Evolutionary conservation across 2,888 invertebrate genomes (phyloP).

Genomic region (Diarsia dahlii): DNA sequence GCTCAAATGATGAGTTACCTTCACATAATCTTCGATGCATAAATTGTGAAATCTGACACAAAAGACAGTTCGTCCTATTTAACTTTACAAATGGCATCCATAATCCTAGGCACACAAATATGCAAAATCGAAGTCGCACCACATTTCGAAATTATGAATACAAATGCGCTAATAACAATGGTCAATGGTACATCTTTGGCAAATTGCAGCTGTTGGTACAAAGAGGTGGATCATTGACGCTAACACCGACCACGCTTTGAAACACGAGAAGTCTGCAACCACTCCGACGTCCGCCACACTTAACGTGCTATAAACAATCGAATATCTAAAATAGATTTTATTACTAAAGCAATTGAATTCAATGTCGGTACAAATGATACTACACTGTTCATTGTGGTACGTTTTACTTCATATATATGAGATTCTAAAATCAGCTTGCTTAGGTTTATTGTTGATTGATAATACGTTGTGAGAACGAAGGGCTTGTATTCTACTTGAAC

Average conservation of each 20-base stretch:
- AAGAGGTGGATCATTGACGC: slow-evolving; percentile 80
- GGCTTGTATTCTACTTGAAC: slow-evolving; percentile 68
- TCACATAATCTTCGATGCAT: slow-evolving; percentile 10
- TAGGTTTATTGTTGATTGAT: slow-evolving; percentile 74
- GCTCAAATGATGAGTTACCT: slow-evolving; percentile 7
- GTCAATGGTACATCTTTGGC: slow-evolving; percentile 58
- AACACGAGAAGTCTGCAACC: slow-evolving; percentile 84
- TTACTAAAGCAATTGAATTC: slow-evolving; percentile 85
- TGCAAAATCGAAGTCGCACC: slow-evolving; percentile 53
- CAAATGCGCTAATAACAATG: slow-evolving; percentile 63
- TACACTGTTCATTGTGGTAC: slow-evolving; percentile 78
- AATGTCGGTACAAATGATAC: slow-evolving; percentile 81
- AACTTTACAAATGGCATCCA: slow-evolving; percentile 41
- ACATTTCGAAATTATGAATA: slow-evolving; percentile 61
- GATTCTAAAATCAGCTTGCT: slow-evolving; percentile 74
- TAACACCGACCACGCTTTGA: slow-evolving; percentile 81
- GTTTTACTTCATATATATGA: slow-evolving; percentile 73
- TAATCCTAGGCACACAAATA: slow-evolving; percentile 54
- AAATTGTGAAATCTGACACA: slow-evolving; percentile 23
- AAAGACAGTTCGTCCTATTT: slow-evolving; percentile 43
- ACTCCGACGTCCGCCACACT: slow-evolving; percentile 82
- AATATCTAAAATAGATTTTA: slow-evolving; percentile 86
- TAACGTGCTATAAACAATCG: slow-evolving; percentile 84
- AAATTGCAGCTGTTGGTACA: slow-evolving; percentile 75
- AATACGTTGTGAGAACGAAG: slow-evolving; percentile 66